Evolutionary conservation across 2,113 vertebrate genomes (phyloP), one percentile per base, ranked within the genome.

Genomic region (Myotis davidii): DNA sequence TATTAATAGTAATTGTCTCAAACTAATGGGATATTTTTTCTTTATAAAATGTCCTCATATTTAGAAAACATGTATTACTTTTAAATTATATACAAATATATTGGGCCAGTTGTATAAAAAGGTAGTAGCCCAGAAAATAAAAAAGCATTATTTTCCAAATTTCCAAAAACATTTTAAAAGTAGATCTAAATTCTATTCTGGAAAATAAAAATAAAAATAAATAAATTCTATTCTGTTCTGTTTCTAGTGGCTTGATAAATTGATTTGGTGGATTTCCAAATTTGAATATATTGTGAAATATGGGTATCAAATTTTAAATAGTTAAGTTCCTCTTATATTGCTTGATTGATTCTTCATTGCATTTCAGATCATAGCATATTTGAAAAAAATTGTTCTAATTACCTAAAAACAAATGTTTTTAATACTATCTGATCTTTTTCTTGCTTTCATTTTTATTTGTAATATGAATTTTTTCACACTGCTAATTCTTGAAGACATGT

Each of bases 1-100:
- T 90, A 69, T 83, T 92, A 90, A 61, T 92, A 94, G 11, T 89
- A 11, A 12, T 84, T 94, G 29, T 88, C 34, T 88, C 61, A 88
- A 52, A 85, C 52, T 85, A 18, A 3, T 90, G 54, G 42, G 6
- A 16, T 84, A 37, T 37, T 96, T 92, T 90, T 54, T 90, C 6
- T 72, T 74, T n/a, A 84, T 96, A 70, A 76, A 93, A 83, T 77
- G 76, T 3, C 23, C 45, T 88, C 9, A 10, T n/a, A 74, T 74
- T 95, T 92, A 85, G 27, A 88, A 9, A 88, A 65, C 39, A 54
- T 34, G 20, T 39, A 64, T 88, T 94, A 67, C 77, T 90, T 95
- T 96, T 59, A 85, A 92, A 29, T 91, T 70, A 87, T 85, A 67
- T 94, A 25, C 11, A 70, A 59, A 9, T 78, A 88, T 91, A 25